Evolutionary conservation across 2,113 vertebrate genomes (phyloP), one percentile per base, ranked within the genome.

Genomic region (Notothenia coriiceps): DNA sequence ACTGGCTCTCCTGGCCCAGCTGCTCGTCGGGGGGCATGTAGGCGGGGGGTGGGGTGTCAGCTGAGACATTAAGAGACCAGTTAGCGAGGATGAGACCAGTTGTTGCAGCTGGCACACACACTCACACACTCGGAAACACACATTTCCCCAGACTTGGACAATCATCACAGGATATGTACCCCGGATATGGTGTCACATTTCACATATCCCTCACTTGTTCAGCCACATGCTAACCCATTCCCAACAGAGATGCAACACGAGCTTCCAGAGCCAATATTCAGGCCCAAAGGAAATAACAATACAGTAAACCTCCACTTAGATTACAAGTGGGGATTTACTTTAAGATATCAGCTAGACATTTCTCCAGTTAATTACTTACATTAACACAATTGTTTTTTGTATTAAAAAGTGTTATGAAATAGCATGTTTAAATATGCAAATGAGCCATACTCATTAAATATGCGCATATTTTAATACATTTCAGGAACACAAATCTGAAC

Each of bases 21-120:
- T 98, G 97, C 89, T 99, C 98, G 86, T 99, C 98, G 25, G 98
- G 98, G 76, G 98, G 98, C 97, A 99, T 98, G 90, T 99, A 99
- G 56, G 97, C 98, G 70, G 98, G 98, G 87, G 98, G 98, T 80
- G 98, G 98, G 87, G 98, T 99, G 94, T 99, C 98, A 95, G 98
- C 98, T 99, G 92, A 73, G 68, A 86, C 76, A 90, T 78, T 79
- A 76, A 88, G 73, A 70, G 68, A 85, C 63, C 69, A 89, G 88
- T 91, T 84, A 91, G 77, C 35, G 61, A 75, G 66, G 86, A 77
- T 81, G 68, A 85, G 77, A 85, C 77, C 88, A 91, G 86, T 85
- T 86, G 89, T 80, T 86, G 78, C 77, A 90, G 79, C 82, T 85
- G 86, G 88, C 90, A 93, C 89, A 93, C 90, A 35, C 14, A 12